phyloP scores from a whole-genome alignment of 1,140 invertebrate genomes.

The Conopomorpha cramerella region DNA sequence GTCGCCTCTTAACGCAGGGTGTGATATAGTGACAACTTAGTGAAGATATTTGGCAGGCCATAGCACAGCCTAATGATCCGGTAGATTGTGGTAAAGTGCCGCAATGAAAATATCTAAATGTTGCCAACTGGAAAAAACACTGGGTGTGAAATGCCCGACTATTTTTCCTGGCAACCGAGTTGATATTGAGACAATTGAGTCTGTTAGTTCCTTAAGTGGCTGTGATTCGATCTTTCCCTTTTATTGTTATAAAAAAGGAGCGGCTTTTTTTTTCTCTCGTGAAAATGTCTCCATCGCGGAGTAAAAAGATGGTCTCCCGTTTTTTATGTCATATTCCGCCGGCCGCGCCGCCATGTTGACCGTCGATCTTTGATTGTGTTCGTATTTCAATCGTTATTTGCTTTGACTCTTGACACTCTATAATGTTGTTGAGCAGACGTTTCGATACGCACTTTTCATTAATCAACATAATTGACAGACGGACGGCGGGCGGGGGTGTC shows the following conservation, averaged over 20 bases:
- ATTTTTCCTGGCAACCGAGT: slow-evolving; percentile 46
- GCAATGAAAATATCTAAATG: slow-evolving; percentile 49
- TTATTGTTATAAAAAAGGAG: too few species aligned
- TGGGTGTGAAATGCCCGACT: slow-evolving; percentile 38
- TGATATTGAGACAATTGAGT: slow-evolving; percentile 52
- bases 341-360: too few species aligned
- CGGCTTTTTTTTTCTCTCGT: neutral
- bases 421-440: too few species aligned
- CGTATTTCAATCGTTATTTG: too few species aligned
- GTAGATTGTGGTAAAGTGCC: slow-evolving; percentile 56
- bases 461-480: slow-evolving; percentile 54
- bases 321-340: too few species aligned
- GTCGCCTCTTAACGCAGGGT: slow-evolving; percentile 32
- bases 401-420: too few species aligned
- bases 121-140: slow-evolving; percentile 55
- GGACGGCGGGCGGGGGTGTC: slow-evolving; percentile 22
- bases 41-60: slow-evolving; percentile 53
- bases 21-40: slow-evolving; percentile 29
- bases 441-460: slow-evolving; percentile 51
- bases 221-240: slow-evolving; percentile 35
- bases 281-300: neutral
- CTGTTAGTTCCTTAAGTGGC: slow-evolving; percentile 30
- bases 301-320: neutral
- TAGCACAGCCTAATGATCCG: slow-evolving; percentile 53
- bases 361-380: too few species aligned